phyloP scores from a whole-genome alignment of 1,140 invertebrate genomes.

The Orchestia grillus region DNA sequence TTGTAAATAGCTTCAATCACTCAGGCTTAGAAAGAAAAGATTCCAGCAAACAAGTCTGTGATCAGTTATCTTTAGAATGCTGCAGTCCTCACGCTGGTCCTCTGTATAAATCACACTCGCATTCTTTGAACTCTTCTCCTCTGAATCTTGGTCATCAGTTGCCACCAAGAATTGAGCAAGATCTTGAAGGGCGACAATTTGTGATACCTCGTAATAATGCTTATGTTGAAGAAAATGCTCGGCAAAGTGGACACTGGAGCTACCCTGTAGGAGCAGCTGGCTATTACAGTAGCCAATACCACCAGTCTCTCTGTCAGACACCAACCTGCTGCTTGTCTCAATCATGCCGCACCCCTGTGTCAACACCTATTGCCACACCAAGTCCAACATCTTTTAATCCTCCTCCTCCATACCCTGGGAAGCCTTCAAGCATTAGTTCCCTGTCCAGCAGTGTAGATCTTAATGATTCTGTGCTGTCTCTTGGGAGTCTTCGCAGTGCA shows the following conservation, averaged over 20 bases:
- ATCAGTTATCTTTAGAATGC: conserved; percentile 62
- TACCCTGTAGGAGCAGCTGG: conserved; percentile 36
- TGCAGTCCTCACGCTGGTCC: conserved; percentile 49
- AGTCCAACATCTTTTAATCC: conserved; percentile 59
- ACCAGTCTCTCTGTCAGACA: conserved; percentile 25
- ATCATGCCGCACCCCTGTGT: conserved; percentile 54
- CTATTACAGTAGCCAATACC: conserved; percentile 14
- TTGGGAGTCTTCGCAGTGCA: conserved; percentile 58
- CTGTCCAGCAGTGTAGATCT: conserved; percentile 67
- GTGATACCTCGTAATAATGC: conserved; percentile 80
- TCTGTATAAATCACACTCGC: not conserved
- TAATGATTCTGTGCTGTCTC: conserved; percentile 60
- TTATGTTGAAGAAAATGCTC: conserved; percentile 70
- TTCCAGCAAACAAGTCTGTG: conserved; percentile 63
- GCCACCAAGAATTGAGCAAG: conserved; percentile 67
- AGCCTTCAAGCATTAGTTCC: conserved; percentile 67
- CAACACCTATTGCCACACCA: conserved; percentile 61
- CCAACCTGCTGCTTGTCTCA: conserved; percentile 26
- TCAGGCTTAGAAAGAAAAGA: conserved; percentile 67
- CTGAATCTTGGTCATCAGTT: conserved; percentile 59
- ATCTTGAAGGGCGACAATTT: conserved; percentile 73
- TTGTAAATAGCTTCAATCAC: conserved; percentile 69
- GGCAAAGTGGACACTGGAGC: conserved; percentile 66
- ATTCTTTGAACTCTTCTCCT: conserved; percentile 44
- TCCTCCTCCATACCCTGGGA: conserved; percentile 57